Base-by-base conservation (phyloP, 2,888 invertebrate genomes). In the Rhogogaster chlorosoma region DNA sequence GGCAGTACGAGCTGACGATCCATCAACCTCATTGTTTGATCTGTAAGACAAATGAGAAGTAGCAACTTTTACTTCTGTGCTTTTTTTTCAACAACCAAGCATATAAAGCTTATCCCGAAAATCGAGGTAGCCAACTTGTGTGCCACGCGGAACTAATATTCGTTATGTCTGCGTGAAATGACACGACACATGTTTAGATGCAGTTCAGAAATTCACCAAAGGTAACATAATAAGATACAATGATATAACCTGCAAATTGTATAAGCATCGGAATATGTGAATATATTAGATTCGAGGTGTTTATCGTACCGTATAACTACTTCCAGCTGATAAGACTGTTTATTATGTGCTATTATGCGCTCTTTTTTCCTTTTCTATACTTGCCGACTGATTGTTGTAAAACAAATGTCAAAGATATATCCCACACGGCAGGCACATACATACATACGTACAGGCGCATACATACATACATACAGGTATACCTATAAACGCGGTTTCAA, bases 1-100 rank as follows among this genome's bases (percentile, higher is more conserved):
- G 96, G 96, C 86, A 96, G 32, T 42, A 91, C 78, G 7, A 92
- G 86, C 80, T 90, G 89, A 77, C 86, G 88, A 7, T 89, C 85
- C 38, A 87, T 83, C 87, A 89, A 88, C 85, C 80, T 88, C 91
- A 91, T 93, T 86, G 87, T 91, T 42, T 15, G 38, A 71, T 36
- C 42, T 57, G 45, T 0, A 80, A 61, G 18, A 42, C 29, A 80
- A 80, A 80, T 42, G 3, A 57, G 53, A 53, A 1, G 5, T 26
- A 38, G 26, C 5, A 61, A 64, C 4, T 80, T 15, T 32, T 12
- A 38, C 0, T 38, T 64, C 42, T n/a, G 38, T 26, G 15, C 18
- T 29, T n/a, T n/a, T n/a, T n/a, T n/a, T n/a, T n/a, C n/a, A n/a
- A n/a, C n/a, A n/a, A n/a, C n/a, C n/a, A n/a, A n/a, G n/a, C n/a